Conservation (phyloP, 1,140 invertebrate genomes). For the Drosophila bipectinata region DNA sequence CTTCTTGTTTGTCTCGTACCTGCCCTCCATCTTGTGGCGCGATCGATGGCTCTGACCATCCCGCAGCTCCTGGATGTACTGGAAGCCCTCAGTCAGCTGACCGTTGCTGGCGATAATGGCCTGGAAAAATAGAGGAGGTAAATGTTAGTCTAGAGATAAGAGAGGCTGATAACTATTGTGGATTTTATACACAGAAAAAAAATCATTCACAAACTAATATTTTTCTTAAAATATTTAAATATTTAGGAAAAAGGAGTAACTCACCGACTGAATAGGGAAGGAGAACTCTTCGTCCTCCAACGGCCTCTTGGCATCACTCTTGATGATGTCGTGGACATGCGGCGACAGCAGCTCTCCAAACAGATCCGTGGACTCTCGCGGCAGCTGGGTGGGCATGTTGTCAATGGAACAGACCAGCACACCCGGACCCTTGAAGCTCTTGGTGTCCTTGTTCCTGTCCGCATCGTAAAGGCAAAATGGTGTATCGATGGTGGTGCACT, state of each 20-base stretch:
- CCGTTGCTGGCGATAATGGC: slow-evolving; percentile 99
- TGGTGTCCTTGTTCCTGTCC: slow-evolving; percentile 97
- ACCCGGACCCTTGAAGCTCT: slow-evolving; percentile 97
- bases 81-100: slow-evolving; percentile 94
- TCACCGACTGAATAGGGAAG: slow-evolving; percentile 92
- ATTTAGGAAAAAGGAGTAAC: slow-evolving; percentile 39
- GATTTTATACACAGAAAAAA: background rate
- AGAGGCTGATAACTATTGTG: slow-evolving; percentile 14
- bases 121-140: slow-evolving; percentile 80
- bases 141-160: slow-evolving; percentile 22
- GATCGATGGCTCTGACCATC: slow-evolving; percentile 85
- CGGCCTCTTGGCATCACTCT: slow-evolving; percentile 93
- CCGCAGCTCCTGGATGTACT: slow-evolving; percentile 97
- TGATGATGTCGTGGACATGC: slow-evolving; percentile 95
- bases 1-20: slow-evolving; percentile 85
- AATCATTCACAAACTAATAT: no score
- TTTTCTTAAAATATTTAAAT: no score
- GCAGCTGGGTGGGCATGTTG: slow-evolving; percentile 99
- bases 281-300: slow-evolving; percentile 92
- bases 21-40: slow-evolving; percentile 86
- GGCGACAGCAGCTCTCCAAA: slow-evolving; percentile 97
- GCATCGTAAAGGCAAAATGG: slow-evolving; percentile 99
- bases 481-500: slow-evolving; percentile 99
- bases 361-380: slow-evolving; percentile 98
- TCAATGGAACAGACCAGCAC: slow-evolving; percentile 99